Evolutionary conservation across 2,888 invertebrate species (phyloP), one percentile per base, ranked within the genome.

Genomic region (Pristionchus arcanus): DNA sequence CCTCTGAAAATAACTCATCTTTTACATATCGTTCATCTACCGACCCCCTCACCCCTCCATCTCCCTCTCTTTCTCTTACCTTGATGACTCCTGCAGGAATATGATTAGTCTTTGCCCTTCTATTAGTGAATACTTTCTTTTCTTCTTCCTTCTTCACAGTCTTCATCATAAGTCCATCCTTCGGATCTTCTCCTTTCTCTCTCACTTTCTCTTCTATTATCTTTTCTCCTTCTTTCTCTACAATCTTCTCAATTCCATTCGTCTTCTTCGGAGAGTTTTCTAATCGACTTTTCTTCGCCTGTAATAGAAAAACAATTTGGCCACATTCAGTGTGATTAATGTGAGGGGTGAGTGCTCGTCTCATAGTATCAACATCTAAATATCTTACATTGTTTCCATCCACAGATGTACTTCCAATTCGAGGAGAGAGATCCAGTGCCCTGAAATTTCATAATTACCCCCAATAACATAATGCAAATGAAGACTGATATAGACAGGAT

Each of bases 241-340:
- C 81, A 81, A n/a, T 81, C n/a, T 81, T 81, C 49, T 81, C 81
- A 25, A 53, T 28, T 34, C 81, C 49, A 34, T 81, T 81, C 81
- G n/a, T 19, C 28, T 81, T 49, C 49, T 49, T 53, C 49, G 53
- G 81, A 9, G 81, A 53, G 3, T 28, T 53, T 34, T 25, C 42
- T 16, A 81, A 49, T 15, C 81, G 81, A 81, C 81, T 49, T 53
- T 81, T 81, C 81, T 81, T 81, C n/a, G 11, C n/a, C 81, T 81
- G n/a, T 5, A 81, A 71, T 71, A 71, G 15, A 15, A 71, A 31
- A 16, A 71, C 15, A 37, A 21, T 3, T 19, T 15, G 21, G 42
- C 5, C 74, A 42, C 4, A 37, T 37, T 37, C 68, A 59, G 59
- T 9, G 3, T 13, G 3, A 25, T 13, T 59, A 25, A 66, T 21